phyloP scores from a whole-genome alignment of 2,113 vertebrate genomes.

The Pterocles burchelli region DNA sequence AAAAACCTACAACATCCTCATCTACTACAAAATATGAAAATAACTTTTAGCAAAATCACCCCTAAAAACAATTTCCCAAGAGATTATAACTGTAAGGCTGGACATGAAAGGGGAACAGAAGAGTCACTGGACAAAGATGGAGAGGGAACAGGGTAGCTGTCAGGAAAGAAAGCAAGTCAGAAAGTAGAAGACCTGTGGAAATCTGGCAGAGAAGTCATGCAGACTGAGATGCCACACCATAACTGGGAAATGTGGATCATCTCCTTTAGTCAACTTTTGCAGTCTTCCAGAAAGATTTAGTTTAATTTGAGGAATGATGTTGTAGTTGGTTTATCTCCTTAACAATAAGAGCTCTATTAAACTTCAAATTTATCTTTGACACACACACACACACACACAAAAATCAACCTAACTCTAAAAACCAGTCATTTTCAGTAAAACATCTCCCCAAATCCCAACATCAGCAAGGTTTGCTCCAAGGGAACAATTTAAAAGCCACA shows the following conservation, averaged over 20 bases:
- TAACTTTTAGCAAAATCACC: not conserved
- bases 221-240: no score
- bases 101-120: not conserved
- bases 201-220: not conserved
- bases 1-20: not conserved
- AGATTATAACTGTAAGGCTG: not conserved
- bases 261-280: not conserved
- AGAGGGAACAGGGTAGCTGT: not conserved
- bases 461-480: not conserved
- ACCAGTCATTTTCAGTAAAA: not conserved
- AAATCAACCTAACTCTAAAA: not conserved
- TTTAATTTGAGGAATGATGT: not conserved
- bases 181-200: not conserved
- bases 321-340: not conserved
- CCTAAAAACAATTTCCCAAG: not conserved
- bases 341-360: not conserved
- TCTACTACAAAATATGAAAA: not conserved
- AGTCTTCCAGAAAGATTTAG: not conserved
- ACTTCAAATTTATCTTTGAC: not conserved
- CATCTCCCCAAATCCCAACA: not conserved
- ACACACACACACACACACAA: not conserved
- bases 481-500: not conserved
- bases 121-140: not conserved
- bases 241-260: not conserved
- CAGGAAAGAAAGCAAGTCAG: not conserved